phyloP scores from a whole-genome alignment of 2,113 vertebrate genomes.

The Larimichthys polyactis region DNA sequence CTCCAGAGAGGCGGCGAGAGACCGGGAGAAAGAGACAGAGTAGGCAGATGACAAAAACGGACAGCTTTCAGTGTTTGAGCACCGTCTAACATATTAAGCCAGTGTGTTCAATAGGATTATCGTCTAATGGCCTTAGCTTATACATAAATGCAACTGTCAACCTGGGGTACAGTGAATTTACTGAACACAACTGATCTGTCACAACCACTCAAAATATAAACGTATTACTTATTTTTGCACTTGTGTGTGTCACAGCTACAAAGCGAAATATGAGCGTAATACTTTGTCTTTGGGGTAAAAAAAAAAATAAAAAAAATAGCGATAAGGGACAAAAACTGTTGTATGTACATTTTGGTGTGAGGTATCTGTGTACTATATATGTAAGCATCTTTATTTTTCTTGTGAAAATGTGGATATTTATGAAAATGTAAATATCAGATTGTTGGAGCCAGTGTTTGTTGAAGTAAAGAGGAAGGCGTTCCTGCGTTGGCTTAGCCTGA shows the following conservation, averaged over 20 bases:
- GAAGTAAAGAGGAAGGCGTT: slow-evolving; percentile 15
- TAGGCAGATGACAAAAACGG: slow-evolving; percentile 27
- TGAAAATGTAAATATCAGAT: slow-evolving; percentile 81
- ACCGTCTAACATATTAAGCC: slow-evolving; percentile 55
- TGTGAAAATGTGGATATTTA: slow-evolving; percentile 82
- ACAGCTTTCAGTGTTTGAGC: slow-evolving; percentile 42
- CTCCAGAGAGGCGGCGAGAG: slow-evolving; percentile 53
- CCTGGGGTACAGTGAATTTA: slow-evolving; percentile 49
- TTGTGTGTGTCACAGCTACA: slow-evolving; percentile 56
- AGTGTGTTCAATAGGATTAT: slow-evolving; percentile 65
- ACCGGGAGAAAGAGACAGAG: slow-evolving; percentile 10
- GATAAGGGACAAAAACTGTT: slow-evolving; percentile 55
- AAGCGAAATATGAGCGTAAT: slow-evolving; percentile 47
- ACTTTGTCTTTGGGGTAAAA: slow-evolving; percentile 7
- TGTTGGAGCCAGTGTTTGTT: slow-evolving; percentile 54
- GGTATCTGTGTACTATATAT: slow-evolving; percentile 80
- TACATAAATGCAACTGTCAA: slow-evolving; percentile 64
- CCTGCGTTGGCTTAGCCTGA: slow-evolving; percentile 4
- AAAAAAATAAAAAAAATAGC: background rate
- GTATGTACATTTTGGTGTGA: slow-evolving; percentile 82
- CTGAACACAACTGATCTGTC: slow-evolving; percentile 50
- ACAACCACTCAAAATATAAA: slow-evolving; percentile 59
- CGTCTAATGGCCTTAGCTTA: slow-evolving; percentile 68
- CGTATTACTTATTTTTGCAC: slow-evolving; percentile 77
- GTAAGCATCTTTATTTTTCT: slow-evolving; percentile 84